phyloP scores from a whole-genome alignment of 2,888 invertebrate species.

The Harpalus rufipes region DNA sequence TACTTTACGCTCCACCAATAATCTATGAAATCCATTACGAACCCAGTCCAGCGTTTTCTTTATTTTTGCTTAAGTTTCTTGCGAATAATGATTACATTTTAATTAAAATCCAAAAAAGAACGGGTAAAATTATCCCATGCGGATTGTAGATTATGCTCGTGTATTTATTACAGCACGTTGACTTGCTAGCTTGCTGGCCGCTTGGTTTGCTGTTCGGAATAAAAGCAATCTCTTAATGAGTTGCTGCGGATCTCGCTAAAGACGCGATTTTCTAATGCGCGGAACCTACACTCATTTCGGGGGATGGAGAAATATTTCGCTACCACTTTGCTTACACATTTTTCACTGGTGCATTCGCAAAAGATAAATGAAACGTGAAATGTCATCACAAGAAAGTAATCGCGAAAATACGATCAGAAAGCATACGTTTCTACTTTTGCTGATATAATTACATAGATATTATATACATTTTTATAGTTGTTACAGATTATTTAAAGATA shows the following conservation, averaged over 20 bases:
- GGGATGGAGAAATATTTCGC: neutral
- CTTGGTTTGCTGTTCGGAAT: conserved; percentile 32
- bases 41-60: neutral
- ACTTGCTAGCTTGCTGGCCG: neutral
- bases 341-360: neutral
- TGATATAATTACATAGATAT: too few species aligned
- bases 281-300: neutral
- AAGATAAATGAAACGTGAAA: neutral
- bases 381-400: neutral
- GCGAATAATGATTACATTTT: conserved; percentile 57
- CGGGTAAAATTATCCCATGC: conserved; percentile 43
- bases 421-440: neutral
- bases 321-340: neutral
- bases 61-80: conserved; percentile 29
- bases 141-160: conserved; percentile 51
- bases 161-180: conserved; percentile 45
- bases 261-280: conserved; percentile 23
- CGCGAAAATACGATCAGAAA: neutral
- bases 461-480: too few species aligned
- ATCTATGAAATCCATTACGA: conserved; percentile 20
- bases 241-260: conserved; percentile 3
- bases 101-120: conserved; percentile 48
- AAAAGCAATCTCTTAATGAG: conserved; percentile 55
- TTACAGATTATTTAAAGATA: too few species aligned
- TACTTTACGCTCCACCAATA: neutral